Conservation (phyloP, 1,140 invertebrate genomes). For the Nebria ingens region DNA sequence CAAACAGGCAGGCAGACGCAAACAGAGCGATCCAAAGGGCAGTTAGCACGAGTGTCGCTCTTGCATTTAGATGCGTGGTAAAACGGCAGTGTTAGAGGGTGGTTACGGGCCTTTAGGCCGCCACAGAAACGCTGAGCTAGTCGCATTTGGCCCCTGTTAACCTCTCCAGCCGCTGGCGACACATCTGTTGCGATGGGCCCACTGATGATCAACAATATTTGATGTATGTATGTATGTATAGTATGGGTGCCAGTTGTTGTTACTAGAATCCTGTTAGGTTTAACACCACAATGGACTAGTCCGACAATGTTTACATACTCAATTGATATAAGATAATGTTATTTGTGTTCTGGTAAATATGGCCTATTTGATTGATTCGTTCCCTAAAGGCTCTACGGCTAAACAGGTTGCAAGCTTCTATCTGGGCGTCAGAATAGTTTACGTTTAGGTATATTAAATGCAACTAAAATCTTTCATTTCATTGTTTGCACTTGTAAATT, state of each 20-base stretch:
- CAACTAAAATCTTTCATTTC: too few relatives aligned
- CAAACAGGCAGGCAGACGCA: too few relatives aligned
- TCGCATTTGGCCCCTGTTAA: not conserved
- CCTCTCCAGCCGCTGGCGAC: not conserved
- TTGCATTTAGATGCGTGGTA: conserved; percentile 24
- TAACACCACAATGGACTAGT: not conserved
- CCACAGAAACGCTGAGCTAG: conserved; percentile 18
- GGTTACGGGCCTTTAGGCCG: conserved; percentile 17
- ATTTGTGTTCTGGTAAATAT: conserved; percentile 4
- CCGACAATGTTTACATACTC: not conserved
- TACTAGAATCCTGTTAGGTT: not conserved
- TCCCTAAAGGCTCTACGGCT: too few relatives aligned
- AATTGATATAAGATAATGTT: conserved; percentile 8
- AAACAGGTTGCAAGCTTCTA: too few relatives aligned
- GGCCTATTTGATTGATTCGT: not conserved
- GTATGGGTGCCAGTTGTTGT: not conserved
- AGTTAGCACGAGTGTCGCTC: conserved; percentile 18
- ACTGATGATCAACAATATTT: not conserved
- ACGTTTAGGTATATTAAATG: too few relatives aligned
- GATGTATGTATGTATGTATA: not conserved
- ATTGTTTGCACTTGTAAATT: too few relatives aligned
- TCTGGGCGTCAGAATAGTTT: too few relatives aligned
- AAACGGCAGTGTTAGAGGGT: conserved; percentile 14
- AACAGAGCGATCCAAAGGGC: conserved; percentile 10
- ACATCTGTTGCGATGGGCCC: not conserved